Percentiles rank a stretch among this genome's conserved stretches.
Evolutionary conservation across 1,140 invertebrate genomes (phyloP).

Genomic region (Artemia franciscana): DNA sequence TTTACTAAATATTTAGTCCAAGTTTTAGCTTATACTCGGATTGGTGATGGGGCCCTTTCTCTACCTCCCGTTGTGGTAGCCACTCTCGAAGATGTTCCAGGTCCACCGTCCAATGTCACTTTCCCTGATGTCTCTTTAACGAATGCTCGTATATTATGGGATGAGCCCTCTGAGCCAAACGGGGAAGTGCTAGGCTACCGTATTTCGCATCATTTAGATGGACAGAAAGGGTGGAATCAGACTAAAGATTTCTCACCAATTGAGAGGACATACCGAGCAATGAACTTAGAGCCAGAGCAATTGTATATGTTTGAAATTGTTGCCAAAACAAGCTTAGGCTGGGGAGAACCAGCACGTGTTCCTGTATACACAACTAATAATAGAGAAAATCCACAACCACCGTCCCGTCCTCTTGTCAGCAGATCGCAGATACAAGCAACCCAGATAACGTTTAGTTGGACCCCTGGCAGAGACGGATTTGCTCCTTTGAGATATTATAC

Average conservation of each 20-base stretch:
- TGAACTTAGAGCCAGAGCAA: constrained; percentile 47
- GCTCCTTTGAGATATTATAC: constrained; percentile 82
- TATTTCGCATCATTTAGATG: constrained; percentile 61
- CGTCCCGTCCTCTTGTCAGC: constrained; percentile 57
- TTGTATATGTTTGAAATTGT: constrained; percentile 82
- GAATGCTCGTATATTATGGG: constrained; percentile 82
- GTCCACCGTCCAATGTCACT: constrained; percentile 75
- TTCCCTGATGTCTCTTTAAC: constrained; percentile 83
- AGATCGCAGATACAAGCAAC: constrained; percentile 64
- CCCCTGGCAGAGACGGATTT: constrained; percentile 71
- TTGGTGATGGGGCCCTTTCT: constrained; percentile 75
- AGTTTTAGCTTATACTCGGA: constrained; percentile 69
- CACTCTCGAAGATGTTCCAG: constrained; percentile 82
- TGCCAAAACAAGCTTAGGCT: constrained; percentile 59
- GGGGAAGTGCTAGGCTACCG: constrained; percentile 78
- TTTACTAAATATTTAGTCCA: constrained; percentile 84
- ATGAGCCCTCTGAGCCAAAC: constrained; percentile 79
- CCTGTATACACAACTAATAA: constrained; percentile 78
- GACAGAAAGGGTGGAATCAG: constrained; percentile 34
- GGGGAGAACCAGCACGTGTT: constrained; percentile 64
- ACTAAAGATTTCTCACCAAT: constrained; percentile 61
- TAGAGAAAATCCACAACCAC: constrained; percentile 57
- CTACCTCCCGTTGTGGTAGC: constrained; percentile 53
- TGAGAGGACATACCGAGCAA: constrained; percentile 52
- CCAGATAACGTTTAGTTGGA: constrained; percentile 85